Conservation (phyloP, 2,113 vertebrate genomes). For the Rafetus swinhoei region DNA sequence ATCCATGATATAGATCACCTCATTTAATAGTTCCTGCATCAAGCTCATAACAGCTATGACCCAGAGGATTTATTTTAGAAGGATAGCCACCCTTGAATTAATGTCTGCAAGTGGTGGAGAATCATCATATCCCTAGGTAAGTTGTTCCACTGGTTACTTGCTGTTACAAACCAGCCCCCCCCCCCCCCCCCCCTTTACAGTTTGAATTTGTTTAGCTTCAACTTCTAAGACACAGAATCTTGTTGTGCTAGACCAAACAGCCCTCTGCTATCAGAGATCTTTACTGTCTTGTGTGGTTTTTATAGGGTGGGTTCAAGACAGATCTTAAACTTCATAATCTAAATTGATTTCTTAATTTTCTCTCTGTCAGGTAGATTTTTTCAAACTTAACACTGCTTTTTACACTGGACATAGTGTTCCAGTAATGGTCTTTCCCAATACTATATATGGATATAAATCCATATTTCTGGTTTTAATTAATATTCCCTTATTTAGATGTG, state of each 20-base stretch:
- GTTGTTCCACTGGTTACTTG: not conserved
- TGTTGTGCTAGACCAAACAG: not conserved
- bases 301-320: not conserved
- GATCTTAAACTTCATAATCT: not conserved
- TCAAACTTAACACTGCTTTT: not conserved
- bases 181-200: not conserved
- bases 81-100: no score
- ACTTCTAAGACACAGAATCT: not conserved
- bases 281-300: not conserved
- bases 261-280: not conserved
- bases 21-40: not conserved
- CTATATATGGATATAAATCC: fast-evolving
- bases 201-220: not conserved
- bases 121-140: not conserved
- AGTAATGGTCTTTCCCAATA: not conserved
- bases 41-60: not conserved
- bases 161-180: not conserved
- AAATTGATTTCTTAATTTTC: not conserved
- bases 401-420: not conserved
- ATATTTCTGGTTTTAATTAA: not conserved
- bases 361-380: not conserved
- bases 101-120: not conserved
- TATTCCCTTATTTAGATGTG: not conserved
- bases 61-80: not conserved
- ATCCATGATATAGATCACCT: not conserved